Evolutionary conservation across 2,797 vertebrate species (phyloP), one percentile per base, ranked within the genome.

Genomic region (Linurgus olivaceus): DNA sequence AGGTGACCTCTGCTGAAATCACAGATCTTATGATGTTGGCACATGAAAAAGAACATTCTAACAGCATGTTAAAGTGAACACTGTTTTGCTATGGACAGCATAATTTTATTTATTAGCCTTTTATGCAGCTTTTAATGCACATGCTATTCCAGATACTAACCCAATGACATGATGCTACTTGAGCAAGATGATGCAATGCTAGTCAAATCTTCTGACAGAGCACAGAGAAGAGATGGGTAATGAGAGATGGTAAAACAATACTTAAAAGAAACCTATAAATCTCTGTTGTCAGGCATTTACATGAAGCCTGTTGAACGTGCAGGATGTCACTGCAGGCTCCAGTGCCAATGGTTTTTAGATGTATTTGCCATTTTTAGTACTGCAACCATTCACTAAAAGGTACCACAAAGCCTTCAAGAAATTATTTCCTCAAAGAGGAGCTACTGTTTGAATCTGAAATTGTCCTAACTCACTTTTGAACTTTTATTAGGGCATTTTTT

Each of bases 241-340:
- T 50, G n/a, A 62, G 61, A 42, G n/a, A 51, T 62, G 65, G 35
- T 48, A 94, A 94, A 96, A 74, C 38, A 58, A 31, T 91, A 33
- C 84, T 92, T 94, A 65, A 75, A 70, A 86, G 86, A 93, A 79
- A 74, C 75, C 88, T 93, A 44, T 89, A 92, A 91, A 89, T 55
- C 78, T 92, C n/a, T 48, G 40, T 55, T 73, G 75, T 77, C 29
- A 21, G 72, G 44, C 72, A 88, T 62, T 88, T 95, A 28, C 45
- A 24, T 65, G 52, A 89, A 96, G 87, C 65, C 57, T 92, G 78
- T 88, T 91, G 78, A 57, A 68, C 15, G 19, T 76, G 58, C 25
- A 61, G 74, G 21, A 33, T 82, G 59, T 63, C 26, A 73, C 23
- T 20, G 38, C 38, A 85, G 52, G 40, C 29, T 84, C 37, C 78